Base-by-base conservation (phyloP, 2,888 invertebrate species). In the Drosophila mimetica region DNA sequence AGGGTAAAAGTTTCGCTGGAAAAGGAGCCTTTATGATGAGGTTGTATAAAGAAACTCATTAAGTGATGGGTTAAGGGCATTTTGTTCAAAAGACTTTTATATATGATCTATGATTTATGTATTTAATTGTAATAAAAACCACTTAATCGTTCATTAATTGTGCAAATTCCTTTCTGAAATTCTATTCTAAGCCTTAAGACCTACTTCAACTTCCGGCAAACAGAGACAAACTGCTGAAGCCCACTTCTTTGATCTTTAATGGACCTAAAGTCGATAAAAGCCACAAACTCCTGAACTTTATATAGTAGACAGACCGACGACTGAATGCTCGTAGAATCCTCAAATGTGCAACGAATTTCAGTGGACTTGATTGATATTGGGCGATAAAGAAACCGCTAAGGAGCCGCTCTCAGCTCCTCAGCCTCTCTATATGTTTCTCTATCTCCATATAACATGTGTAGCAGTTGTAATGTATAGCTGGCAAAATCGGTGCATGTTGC, bases 251-350 rank as follows among this genome's bases (percentile, higher is more conserved):
- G 34, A 20, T 53, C 25, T 39, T 66, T 48, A 30, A 58, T 59
- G 34, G 58, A 37, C 32, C 36, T 71, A 6, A 22, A 37, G 50
- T 37, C 59, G 71, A 70, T 80, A 71, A 77, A 84, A 74, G 76
- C 70, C 73, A 76, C 76, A 89, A 79, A 86, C 77, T 76, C 76
- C 78, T 79, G 65, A 80, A 75, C 85, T 86, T 89, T 89, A 86
- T 86, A 78, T 83, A 89, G 88, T 89, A 8, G 39, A 34, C 9
- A 9, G 11, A 28, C 18, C 25, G 20, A 5, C 7, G 11, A 28
- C 18, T 32, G 20, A 5, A 2, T n/a, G 4, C 28, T 22, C 20
- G 22, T 44, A 46, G 64, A 71, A 61, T 39, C 41, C 36, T 51
- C 16, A 51, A 61, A 44, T 55, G 79, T 39, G 52, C 66, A 74